Base-by-base conservation (phyloP, 2,888 invertebrate species). In the Leptinotarsa juncta region DNA sequence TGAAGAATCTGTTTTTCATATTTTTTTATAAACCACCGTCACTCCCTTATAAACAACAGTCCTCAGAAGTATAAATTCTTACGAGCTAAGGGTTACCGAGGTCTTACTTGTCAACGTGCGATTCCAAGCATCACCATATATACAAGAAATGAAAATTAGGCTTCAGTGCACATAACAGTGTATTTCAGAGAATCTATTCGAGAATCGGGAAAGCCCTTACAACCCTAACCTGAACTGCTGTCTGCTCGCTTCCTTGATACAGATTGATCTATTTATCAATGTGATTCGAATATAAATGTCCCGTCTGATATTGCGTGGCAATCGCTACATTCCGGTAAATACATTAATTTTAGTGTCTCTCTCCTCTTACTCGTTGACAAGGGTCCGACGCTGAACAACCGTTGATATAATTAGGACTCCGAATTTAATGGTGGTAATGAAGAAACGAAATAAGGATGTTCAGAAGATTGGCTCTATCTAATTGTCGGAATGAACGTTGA, bases 251-350 rank as follows among this genome's bases (percentile, higher is more conserved):
- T 23, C 4, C 20, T 20, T 20, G 20, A 57, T 32, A 62, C 10
- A n/a, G 18, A 62, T 62, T 62, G 62, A 42, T 42, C 62, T 16
- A 62, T 62, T 62, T 12, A 62, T 62, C 62, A 62, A n/a, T 42
- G 62, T 62, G 62, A 62, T 16, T n/a, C n/a, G 42, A 62, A 62
- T 62, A 62, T 62, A 62, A 62, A 62, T 62, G 62, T 42, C n/a
- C 62, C n/a, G 16, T 42, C 42, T 32, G n/a, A 62, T 62, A 62
- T 62, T 42, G 62, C 62, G 32, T 42, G 62, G 62, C 5, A 62
- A n/a, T 32, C 5, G 62, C n/a, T n/a, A 62, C n/a, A 62, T 42
- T 62, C 62, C 62, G n/a, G 62, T 42, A 32, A 62, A 62, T 32
- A 62, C 32, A 62, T 62, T 62, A 42, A 62, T 42, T 62, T 62